Evolutionary conservation across 2,113 vertebrate genomes (phyloP).

Genomic region (Phaetusa simplex): DNA sequence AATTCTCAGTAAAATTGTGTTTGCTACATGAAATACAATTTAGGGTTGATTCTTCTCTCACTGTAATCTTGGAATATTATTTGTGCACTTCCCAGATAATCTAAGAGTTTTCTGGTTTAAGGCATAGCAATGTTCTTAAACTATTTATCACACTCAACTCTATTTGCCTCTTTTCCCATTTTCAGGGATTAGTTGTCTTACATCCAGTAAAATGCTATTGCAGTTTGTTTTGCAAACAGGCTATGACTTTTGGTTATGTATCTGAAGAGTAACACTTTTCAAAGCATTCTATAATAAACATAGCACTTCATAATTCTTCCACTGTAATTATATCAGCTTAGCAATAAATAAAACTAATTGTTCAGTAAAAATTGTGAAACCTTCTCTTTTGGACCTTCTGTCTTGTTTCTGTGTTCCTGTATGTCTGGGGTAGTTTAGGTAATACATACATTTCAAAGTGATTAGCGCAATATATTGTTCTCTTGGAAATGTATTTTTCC

Average conservation of each 20-base stretch:
- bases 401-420: background rate
- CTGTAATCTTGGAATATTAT: background rate
- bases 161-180: background rate
- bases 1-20: background rate
- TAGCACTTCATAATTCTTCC: background rate
- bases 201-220: background rate
- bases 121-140: background rate
- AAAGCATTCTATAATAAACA: background rate
- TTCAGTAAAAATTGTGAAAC: background rate
- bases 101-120: background rate
- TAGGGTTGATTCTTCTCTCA: background rate
- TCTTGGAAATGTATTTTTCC: background rate
- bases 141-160: background rate
- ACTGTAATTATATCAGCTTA: background rate
- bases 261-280: background rate
- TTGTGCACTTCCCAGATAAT: background rate
- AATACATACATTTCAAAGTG: background rate
- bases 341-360: background rate
- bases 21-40: background rate
- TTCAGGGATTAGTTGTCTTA: constrained; percentile 15
- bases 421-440: background rate
- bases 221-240: background rate
- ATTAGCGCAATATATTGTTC: background rate
- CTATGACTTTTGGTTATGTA: background rate
- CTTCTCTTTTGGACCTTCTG: background rate